Evolutionary conservation across 2,113 vertebrate species (phyloP), one percentile per base, ranked within the genome.

Genomic region (Rhabdornis inornatus): DNA sequence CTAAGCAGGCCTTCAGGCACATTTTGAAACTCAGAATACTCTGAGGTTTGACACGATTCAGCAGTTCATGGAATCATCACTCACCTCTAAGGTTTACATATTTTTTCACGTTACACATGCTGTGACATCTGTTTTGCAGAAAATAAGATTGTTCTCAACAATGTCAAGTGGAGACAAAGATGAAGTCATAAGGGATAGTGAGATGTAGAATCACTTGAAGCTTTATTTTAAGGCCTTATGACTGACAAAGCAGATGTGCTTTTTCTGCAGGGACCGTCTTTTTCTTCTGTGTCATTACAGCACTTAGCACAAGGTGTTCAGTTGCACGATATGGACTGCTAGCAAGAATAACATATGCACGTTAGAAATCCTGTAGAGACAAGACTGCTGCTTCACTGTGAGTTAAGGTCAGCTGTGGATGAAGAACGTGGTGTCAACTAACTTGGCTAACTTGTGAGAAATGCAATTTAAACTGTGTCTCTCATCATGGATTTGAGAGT

Each of bases 101-200:
- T 70, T 94, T 96, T 85, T 95, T 87, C 68, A 78, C 37, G 50
- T 78, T 7, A 37, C 68, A 86, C 94, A 84, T 81, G 52, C 56
- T 17, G 4, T 94, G 88, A 60, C 90, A 90, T 89, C 71, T 89
- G 56, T 89, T 96, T 94, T 90, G 65, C 92, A 75, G 64, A 90
- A 90, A 94, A 92, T 87, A 63, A 89, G 44, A 84, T 85, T 94
- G 66, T 91, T 97, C 81, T 95, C 75, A 79, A 59, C 74, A 76
- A 55, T 83, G 83, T 79, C 87, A 92, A 89, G 57, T 87, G 49
- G 71, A 81, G 80, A 63, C 65, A 78, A 91, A 95, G 61, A 65
- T 10, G 4, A 70, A 84, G 63, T 88, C 87, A 40, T 71, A 76
- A 49, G 45, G 78, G 74, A 76, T 23, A 83, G 49, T 42, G 55